These are phyloP conservation scores for Saguinus imperator DNA, from an alignment of 2,113 vertebrate genomes.

Conservation along the genomic window DNA sequence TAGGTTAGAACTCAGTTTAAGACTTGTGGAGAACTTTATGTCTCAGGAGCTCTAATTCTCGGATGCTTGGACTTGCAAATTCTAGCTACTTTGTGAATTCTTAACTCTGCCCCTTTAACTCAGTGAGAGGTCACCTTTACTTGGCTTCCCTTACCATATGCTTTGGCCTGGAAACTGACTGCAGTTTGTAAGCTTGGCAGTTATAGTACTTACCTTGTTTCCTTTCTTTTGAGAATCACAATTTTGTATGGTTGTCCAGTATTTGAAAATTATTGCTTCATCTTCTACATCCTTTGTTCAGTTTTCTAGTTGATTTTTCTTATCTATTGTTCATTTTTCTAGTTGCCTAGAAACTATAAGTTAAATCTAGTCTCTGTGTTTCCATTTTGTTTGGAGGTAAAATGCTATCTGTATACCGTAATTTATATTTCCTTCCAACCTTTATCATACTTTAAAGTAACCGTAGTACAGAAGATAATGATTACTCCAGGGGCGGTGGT, in stretches of 20 bases:
- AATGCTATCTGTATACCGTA: background rate
- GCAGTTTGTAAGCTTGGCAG: background rate
- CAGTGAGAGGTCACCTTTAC: background rate
- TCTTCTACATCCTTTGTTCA: background rate
- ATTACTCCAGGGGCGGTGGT: background rate
- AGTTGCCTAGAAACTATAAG: background rate
- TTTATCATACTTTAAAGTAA: constrained; percentile 7
- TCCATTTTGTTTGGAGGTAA: background rate
- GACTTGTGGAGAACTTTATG: background rate
- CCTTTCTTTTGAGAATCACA: background rate
- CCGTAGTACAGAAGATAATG: background rate
- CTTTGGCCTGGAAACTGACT: background rate
- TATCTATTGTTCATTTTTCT: background rate
- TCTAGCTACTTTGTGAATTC: background rate
- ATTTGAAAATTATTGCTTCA: constrained; percentile 10
- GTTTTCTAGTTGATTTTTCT: constrained; percentile 17
- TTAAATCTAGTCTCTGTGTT: background rate
- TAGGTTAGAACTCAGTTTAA: background rate
- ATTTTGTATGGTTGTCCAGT: background rate
- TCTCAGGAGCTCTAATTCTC: background rate
- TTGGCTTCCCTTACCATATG: background rate
- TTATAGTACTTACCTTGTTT: background rate
- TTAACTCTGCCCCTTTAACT: background rate
- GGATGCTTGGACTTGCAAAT: background rate
- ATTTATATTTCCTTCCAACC: background rate